phyloP scores from a whole-genome alignment of 2,113 vertebrate species.

The Clarias batrachus region DNA sequence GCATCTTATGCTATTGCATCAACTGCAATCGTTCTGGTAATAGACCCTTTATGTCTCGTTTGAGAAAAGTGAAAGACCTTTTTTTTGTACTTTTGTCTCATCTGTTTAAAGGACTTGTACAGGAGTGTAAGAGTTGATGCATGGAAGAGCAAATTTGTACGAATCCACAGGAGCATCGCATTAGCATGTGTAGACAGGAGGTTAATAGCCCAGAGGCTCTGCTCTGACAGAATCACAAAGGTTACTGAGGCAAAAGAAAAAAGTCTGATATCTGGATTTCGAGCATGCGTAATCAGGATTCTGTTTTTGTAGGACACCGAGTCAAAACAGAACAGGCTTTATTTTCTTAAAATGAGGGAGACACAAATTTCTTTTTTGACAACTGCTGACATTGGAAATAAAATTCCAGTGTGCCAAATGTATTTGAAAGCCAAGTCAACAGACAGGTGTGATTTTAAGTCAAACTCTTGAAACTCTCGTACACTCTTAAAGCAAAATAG shows the following conservation, averaged over 20 bases:
- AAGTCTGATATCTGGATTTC: constrained; percentile 67
- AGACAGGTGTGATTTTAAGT: not conserved
- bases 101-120: constrained; percentile 51
- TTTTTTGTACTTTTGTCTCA: not conserved
- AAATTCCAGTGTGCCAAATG: not conserved
- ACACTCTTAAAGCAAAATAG: constrained; percentile 6
- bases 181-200: constrained; percentile 73
- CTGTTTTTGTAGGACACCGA: constrained; percentile 52
- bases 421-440: not conserved
- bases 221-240: constrained; percentile 65
- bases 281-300: constrained; percentile 65
- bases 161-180: constrained; percentile 50
- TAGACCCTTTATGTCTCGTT: constrained; percentile 38
- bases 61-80: constrained; percentile 26
- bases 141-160: constrained; percentile 48
- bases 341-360: not conserved
- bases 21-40: constrained; percentile 49
- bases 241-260: constrained; percentile 63
- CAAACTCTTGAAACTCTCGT: not conserved
- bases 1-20: constrained; percentile 7
- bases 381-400: not conserved
- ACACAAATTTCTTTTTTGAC: not conserved
- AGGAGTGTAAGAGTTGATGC: constrained; percentile 25
- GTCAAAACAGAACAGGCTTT: not conserved
- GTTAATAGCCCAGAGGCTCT: constrained; percentile 70